Base-by-base conservation (phyloP, 2,888 invertebrate species). In the Melanchra persicariae region DNA sequence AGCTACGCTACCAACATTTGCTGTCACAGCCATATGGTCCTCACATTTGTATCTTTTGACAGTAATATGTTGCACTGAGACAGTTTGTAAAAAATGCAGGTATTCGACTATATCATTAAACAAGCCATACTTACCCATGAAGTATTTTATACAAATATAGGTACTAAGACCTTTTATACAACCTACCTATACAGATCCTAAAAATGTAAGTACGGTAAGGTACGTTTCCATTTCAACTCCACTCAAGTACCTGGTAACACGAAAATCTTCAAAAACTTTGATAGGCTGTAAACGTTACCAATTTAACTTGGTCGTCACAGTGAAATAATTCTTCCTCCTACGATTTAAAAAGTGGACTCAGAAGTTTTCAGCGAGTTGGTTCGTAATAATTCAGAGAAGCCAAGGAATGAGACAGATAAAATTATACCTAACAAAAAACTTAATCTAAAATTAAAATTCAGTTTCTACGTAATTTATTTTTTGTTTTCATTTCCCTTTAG, bases 351-450 rank as follows among this genome's bases (percentile, higher is more conserved):
- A 72, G 58, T 55, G 40, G 43, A n/a, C 45, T 37, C n/a, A 68
- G 52, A 81, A 73, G 47, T 61, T 73, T 71, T 62, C 55, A 55
- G 37, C 26, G 67, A 75, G 69, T 79, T 65, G 22, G 34, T 19
- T 58, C 61, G 74, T 60, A 73, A 82, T 79, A 77, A 85, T 60
- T 82, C 83, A 75, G 58, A 72, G 45, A 68, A 72, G 68, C 30
- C 60, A 34, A 34, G 15, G 30, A 52, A 52, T 51, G 43, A 19
- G 58, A 59, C 59, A 55, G 70, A 84, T 71, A 71, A 66, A 77
- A 70, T 82, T 69, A 59, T 73, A 59, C 64, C 52, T 12, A 57
- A 37, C 17, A 24, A 59, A 47, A 49, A 54, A 74, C 45, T 76
- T 81, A 26, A 70, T 69, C 43, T 74, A 22, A 61, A 72, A 71